These are phyloP conservation scores for Pteropus alecto DNA, from an alignment of 2,113 vertebrate species.

Conservation along the genomic window DNA sequence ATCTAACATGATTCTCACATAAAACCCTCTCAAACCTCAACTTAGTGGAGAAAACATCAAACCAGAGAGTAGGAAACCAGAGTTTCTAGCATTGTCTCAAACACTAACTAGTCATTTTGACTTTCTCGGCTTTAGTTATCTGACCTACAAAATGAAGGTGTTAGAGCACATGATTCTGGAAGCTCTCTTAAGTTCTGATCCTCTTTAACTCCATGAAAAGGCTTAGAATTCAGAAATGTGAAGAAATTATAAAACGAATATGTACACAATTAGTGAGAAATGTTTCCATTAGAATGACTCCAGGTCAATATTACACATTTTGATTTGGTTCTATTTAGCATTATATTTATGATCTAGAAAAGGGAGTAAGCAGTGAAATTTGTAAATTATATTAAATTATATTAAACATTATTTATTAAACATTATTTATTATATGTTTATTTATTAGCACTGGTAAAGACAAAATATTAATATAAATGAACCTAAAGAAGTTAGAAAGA, in stretches of 20 bases:
- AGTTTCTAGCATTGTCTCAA: not conserved
- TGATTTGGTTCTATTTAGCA: not conserved
- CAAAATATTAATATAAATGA: not conserved
- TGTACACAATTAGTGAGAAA: not conserved
- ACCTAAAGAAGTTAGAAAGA: not conserved
- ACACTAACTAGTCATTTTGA: not conserved
- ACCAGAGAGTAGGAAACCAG: not conserved
- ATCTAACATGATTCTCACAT: not conserved
- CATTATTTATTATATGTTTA: not conserved
- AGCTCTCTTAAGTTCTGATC: not conserved
- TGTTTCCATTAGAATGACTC: not conserved
- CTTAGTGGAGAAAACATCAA: not conserved
- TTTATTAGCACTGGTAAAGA: constrained; percentile 5
- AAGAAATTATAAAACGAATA: constrained; percentile 9
- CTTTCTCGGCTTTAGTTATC: not conserved
- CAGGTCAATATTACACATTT: not conserved
- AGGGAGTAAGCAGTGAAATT: not conserved
- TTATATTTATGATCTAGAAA: not conserved
- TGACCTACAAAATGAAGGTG: not conserved
- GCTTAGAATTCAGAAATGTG: not conserved
- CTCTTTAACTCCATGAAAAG: not conserved
- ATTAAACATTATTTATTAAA: not conserved
- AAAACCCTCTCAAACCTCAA: not conserved
- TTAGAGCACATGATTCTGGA: not conserved
- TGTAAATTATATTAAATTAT: not conserved